phyloP scores from a whole-genome alignment of 2,113 vertebrate genomes.

The Prionailurus bengalensis region DNA sequence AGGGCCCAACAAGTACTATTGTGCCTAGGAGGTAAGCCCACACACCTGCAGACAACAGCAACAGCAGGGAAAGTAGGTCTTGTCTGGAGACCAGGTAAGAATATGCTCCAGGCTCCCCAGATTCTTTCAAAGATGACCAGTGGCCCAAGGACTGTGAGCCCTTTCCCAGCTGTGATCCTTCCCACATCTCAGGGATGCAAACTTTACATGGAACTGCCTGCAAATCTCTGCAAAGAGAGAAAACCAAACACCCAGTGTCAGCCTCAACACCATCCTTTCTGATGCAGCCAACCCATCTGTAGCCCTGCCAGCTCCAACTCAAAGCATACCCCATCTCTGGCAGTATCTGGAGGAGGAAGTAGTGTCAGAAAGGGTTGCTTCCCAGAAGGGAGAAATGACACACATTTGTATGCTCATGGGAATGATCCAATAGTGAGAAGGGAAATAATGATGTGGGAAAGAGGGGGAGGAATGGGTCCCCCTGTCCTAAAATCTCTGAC shows the following conservation, averaged over 20 bases:
- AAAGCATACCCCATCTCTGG: background rate
- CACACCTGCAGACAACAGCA: background rate
- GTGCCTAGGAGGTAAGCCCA: background rate
- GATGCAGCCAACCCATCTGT: background rate
- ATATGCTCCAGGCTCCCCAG: background rate
- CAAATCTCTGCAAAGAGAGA: background rate
- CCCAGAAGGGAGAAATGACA: background rate
- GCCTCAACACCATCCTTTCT: background rate
- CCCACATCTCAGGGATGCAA: background rate
- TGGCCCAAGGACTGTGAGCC: background rate
- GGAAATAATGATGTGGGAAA: background rate
- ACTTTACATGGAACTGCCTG: background rate
- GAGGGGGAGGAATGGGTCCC: rapidly evolving
- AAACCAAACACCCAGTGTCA: background rate
- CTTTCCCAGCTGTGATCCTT: background rate
- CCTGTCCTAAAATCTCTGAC: background rate
- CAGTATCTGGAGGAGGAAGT: background rate
- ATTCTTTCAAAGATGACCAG: background rate
- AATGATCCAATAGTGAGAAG: background rate
- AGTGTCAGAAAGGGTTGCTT: background rate
- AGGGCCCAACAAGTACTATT: background rate
- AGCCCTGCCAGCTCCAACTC: background rate
- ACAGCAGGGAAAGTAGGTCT: background rate
- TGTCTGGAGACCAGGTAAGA: background rate
- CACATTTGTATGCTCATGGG: background rate